Percentiles rank a stretch among this genome's conserved stretches.
phyloP scores from a whole-genome alignment of 2,888 invertebrate genomes.

The Eupithecia abbreviata region DNA sequence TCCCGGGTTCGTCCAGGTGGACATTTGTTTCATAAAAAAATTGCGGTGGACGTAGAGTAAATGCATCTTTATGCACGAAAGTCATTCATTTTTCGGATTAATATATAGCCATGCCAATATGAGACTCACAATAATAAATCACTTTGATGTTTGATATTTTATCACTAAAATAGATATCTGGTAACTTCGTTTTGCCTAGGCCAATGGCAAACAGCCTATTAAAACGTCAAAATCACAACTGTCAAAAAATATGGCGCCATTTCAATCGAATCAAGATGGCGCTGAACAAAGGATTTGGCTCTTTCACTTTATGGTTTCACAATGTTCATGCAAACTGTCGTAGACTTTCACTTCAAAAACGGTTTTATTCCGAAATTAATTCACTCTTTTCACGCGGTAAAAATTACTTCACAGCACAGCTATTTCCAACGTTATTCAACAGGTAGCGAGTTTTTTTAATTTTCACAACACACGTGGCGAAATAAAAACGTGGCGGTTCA shows the following conservation, averaged over 20 bases:
- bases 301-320: not conserved
- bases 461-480: slow-evolving; percentile 54
- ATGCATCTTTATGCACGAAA: too few species aligned
- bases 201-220: not conserved
- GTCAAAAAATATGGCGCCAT: slow-evolving; percentile 49
- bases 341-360: not conserved
- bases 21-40: too few species aligned
- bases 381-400: not conserved
- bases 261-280: slow-evolving; percentile 31
- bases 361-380: not conserved
- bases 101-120: too few species aligned
- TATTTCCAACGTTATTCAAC: slow-evolving; percentile 35
- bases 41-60: too few species aligned
- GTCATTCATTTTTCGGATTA: too few species aligned
- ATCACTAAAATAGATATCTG: too few species aligned
- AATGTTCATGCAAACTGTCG: not conserved
- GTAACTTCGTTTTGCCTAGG: not conserved
- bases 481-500: slow-evolving; percentile 50
- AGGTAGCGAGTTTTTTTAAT: not conserved
- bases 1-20: too few species aligned
- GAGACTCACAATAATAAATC: too few species aligned
- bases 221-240: slow-evolving; percentile 35
- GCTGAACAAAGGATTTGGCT: not conserved
- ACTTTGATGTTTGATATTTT: too few species aligned
- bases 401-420: not conserved